Evolutionary conservation across 1,140 invertebrate genomes (phyloP).

Genomic region (Bradynema listronoti): DNA sequence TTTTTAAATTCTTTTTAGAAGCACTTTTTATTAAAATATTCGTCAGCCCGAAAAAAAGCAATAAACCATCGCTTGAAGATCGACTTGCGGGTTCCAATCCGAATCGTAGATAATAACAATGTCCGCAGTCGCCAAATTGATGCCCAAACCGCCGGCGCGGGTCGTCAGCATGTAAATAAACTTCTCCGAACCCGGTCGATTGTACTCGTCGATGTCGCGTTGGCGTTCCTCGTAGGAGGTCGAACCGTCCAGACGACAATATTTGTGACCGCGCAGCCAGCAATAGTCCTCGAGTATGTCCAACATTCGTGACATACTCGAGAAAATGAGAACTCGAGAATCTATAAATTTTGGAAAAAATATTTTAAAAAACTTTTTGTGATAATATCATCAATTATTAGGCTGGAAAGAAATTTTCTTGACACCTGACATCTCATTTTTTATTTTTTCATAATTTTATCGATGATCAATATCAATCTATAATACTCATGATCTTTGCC

Average conservation of each 20-base stretch:
- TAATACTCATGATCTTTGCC: constrained; percentile 3
- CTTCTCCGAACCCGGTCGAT: constrained; percentile 79
- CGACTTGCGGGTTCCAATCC: constrained; percentile 99
- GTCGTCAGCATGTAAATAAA: constrained; percentile 99
- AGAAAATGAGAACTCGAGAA: constrained; percentile 91
- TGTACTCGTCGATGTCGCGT: constrained; percentile 88
- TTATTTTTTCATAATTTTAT: too few relatives aligned
- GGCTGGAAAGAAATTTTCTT: too few relatives aligned
- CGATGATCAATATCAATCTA: not conserved
- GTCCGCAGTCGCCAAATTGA: constrained; percentile 95
- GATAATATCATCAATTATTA: too few relatives aligned
- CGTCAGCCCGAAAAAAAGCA: too few relatives aligned
- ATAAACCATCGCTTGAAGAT: constrained; percentile 78
- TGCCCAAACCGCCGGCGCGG: constrained; percentile 91
- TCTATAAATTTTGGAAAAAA: too few relatives aligned
- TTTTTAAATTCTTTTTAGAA: too few relatives aligned
- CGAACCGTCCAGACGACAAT: constrained; percentile 91
- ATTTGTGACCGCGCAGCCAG: constrained; percentile 70
- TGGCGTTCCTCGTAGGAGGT: constrained; percentile 92
- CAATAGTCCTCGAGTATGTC: constrained; percentile 99
- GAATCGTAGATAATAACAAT: constrained; percentile 96
- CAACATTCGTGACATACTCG: constrained; percentile 96
- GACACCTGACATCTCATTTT: too few relatives aligned
- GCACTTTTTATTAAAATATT: too few relatives aligned
- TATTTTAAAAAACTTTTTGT: too few relatives aligned